A percentile compares a stretch with the other conserved stretches of the same genome.
These are phyloP conservation scores for Acanthopagrus latus DNA, from an alignment of 2,797 vertebrate species.

Conservation along the genomic window DNA sequence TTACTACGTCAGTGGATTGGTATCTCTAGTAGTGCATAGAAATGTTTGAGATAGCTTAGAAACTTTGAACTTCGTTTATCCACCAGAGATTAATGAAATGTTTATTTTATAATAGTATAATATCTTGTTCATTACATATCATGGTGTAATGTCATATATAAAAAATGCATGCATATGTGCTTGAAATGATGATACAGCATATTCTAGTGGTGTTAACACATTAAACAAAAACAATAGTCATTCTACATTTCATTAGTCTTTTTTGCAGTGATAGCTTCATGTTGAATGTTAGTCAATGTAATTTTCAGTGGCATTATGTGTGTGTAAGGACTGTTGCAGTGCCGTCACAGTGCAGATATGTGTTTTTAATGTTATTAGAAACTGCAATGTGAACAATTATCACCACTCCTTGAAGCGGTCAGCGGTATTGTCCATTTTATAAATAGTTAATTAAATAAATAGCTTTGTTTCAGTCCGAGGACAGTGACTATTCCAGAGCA, in stretches of 20 bases:
- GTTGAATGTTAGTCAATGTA: not conserved
- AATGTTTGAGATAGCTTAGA: not conserved
- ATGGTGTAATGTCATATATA: not conserved
- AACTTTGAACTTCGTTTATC: not conserved
- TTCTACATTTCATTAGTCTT: not conserved
- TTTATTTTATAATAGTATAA: not conserved
- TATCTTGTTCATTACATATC: not conserved
- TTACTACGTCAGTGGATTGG: not conserved
- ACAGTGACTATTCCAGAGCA: not conserved
- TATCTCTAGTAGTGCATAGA: not conserved
- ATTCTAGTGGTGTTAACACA: not conserved
- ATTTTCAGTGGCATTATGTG: not conserved
- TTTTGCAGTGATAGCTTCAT: slow-evolving; percentile 6
- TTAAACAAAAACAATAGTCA: not conserved
- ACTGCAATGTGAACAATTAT: slow-evolving; percentile 24
- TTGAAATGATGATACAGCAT: no score
- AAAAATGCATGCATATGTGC: not conserved
- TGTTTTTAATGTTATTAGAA: slow-evolving; percentile 22
- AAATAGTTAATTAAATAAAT: slow-evolving; percentile 24
- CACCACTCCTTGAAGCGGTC: not conserved
- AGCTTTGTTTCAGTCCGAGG: not conserved
- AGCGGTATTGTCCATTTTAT: not conserved
- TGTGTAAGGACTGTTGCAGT: not conserved
- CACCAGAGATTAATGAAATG: not conserved
- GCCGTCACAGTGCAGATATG: slow-evolving; percentile 14